Conservation (phyloP, 2,888 invertebrate genomes). For the Diaprepes abbreviatus region DNA sequence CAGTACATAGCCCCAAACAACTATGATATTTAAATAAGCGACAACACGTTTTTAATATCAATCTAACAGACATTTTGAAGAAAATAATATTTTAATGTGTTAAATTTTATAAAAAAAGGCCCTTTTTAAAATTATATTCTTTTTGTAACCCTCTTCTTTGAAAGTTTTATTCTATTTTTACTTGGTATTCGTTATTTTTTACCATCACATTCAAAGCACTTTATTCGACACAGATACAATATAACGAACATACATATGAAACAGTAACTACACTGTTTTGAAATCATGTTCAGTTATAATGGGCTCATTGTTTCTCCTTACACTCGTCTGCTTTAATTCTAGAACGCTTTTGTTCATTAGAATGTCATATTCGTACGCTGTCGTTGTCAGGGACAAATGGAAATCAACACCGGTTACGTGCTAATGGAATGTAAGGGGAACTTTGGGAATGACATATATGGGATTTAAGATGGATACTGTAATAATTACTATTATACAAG, state of each 20-base stretch:
- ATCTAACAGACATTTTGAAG: too few species aligned
- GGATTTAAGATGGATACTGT: not conserved
- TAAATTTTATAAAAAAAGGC: too few species aligned
- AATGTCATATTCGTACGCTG: not conserved
- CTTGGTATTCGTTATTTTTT: too few species aligned
- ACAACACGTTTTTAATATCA: too few species aligned
- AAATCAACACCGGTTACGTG: constrained; percentile 7
- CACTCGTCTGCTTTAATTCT: not conserved
- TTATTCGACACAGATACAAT: not conserved
- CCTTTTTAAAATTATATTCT: too few species aligned
- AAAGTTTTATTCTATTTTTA: too few species aligned
- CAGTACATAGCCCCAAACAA: too few species aligned
- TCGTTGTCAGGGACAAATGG: not conserved
- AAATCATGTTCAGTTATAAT: not conserved
- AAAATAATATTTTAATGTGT: too few species aligned
- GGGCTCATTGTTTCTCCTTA: not conserved
- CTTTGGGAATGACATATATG: constrained; percentile 12
- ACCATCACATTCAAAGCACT: too few species aligned
- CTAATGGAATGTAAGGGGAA: constrained; percentile 11
- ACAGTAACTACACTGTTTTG: not conserved
- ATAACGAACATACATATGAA: not conserved
- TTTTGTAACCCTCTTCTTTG: too few species aligned
- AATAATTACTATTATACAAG: not conserved
- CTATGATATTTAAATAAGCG: too few species aligned
- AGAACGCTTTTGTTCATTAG: not conserved